A percentile compares a stretch with the other conserved stretches of the same genome.
phyloP scores from a whole-genome alignment of 1,140 invertebrate species.

The Nasonia longicornis region DNA sequence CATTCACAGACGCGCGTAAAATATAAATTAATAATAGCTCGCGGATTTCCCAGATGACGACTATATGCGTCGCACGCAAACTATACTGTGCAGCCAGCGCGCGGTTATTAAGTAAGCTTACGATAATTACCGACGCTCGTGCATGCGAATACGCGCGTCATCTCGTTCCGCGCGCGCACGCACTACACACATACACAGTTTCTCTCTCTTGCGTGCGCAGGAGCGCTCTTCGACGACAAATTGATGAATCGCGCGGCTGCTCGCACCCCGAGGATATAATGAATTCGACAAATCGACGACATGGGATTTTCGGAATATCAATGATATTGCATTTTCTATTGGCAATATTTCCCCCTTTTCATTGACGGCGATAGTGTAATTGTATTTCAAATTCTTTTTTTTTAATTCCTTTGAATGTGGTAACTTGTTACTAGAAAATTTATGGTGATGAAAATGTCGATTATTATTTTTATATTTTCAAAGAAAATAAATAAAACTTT shows the following conservation, averaged over 20 bases:
- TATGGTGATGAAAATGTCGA: no score
- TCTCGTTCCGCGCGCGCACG: not conserved
- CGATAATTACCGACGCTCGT: conserved; percentile 14
- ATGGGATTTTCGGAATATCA: not conserved
- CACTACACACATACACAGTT: not conserved
- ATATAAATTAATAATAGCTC: conserved; percentile 30
- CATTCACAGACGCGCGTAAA: not conserved
- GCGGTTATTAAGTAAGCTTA: conserved; percentile 34
- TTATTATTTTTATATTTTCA: no score
- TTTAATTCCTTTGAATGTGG: no score
- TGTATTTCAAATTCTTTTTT: no score
- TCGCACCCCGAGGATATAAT: not conserved
- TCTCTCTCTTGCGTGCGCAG: not conserved
- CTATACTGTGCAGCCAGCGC: not conserved
- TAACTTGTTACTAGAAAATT: no score
- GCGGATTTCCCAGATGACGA: conserved; percentile 15
- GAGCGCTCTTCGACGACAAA: conserved; percentile 9
- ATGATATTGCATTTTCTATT: not conserved
- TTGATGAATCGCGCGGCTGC: conserved; percentile 20
- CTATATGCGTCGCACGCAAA: not conserved
- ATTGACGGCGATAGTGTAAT: not conserved
- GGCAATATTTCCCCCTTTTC: not conserved
- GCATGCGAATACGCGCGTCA: not conserved
- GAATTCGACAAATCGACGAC: conserved; percentile 23
- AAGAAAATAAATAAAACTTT: no score